phyloP scores from a whole-genome alignment of 2,888 invertebrate species.

The Orthosia incerta region DNA sequence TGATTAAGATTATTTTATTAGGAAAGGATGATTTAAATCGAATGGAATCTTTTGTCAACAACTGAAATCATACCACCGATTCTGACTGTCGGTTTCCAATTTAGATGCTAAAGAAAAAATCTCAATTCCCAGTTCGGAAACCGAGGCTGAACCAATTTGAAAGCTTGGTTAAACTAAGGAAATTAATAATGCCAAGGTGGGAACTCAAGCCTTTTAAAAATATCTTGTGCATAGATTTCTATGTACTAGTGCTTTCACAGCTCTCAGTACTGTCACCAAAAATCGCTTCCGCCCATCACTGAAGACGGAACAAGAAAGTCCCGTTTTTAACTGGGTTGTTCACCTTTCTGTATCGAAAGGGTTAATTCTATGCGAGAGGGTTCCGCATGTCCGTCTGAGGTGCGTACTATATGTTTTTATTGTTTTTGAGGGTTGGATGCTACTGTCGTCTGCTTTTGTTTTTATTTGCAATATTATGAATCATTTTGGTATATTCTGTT shows the following conservation, averaged over 20 bases:
- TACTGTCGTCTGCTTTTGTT: constrained; percentile 75
- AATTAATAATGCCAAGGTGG: not conserved
- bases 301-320: constrained; percentile 76
- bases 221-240: not conserved
- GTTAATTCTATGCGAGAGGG: constrained; percentile 87
- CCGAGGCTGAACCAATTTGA: not conserved
- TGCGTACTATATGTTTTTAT: constrained; percentile 84
- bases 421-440: constrained; percentile 79
- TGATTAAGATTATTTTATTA: not conserved
- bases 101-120: no score
- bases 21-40: not conserved
- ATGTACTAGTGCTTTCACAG: not conserved
- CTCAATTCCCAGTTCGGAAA: no score
- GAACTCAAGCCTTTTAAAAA: not conserved
- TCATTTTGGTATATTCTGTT: constrained; percentile 68
- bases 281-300: constrained; percentile 71
- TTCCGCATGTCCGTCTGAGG: constrained; percentile 82
- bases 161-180: not conserved
- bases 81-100: no score
- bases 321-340: constrained; percentile 88
- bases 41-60: not conserved
- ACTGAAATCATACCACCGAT: not conserved
- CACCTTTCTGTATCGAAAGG: constrained; percentile 88
- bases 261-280: constrained; percentile 1
- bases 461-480: constrained; percentile 70